A percentile compares a stretch with the other conserved stretches of the same genome.
Evolutionary conservation across 2,797 vertebrate genomes (phyloP).

Genomic region (Phataginus tricuspis): DNA sequence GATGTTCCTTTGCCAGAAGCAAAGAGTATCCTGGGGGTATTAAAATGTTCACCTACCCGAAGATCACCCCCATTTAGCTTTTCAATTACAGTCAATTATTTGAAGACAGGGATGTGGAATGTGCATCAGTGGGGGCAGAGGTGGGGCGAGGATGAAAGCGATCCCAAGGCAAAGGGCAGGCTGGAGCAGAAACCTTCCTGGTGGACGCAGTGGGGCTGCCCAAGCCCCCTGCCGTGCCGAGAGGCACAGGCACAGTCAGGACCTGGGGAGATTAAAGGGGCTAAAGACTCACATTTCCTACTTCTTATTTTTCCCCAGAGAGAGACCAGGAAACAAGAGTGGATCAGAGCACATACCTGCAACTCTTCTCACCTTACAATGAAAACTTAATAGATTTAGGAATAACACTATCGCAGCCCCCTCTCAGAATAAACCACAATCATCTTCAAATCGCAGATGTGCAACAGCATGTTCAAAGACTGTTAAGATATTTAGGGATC

Average conservation of each 20-base stretch:
- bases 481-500: not conserved
- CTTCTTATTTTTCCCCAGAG: constrained; percentile 21
- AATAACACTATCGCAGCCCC: not conserved
- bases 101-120: not conserved
- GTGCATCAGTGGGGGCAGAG: not conserved
- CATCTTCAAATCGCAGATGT: not conserved
- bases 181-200: not conserved
- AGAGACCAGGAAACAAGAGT: not conserved
- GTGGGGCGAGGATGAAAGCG: not conserved
- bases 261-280: not conserved
- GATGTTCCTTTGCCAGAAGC: not conserved
- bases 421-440: not conserved
- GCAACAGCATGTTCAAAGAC: not conserved
- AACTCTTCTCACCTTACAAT: not conserved
- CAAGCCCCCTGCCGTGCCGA: not conserved
- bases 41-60: not conserved
- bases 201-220: not conserved
- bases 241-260: not conserved
- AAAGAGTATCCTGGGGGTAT: not conserved
- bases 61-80: not conserved
- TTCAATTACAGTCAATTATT: not conserved
- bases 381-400: not conserved
- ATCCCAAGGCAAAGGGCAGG: not conserved
- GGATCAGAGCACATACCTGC: not conserved
- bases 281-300: not conserved